Evolutionary conservation across 2,113 vertebrate species (phyloP).

Genomic region (Chionis minor): DNA sequence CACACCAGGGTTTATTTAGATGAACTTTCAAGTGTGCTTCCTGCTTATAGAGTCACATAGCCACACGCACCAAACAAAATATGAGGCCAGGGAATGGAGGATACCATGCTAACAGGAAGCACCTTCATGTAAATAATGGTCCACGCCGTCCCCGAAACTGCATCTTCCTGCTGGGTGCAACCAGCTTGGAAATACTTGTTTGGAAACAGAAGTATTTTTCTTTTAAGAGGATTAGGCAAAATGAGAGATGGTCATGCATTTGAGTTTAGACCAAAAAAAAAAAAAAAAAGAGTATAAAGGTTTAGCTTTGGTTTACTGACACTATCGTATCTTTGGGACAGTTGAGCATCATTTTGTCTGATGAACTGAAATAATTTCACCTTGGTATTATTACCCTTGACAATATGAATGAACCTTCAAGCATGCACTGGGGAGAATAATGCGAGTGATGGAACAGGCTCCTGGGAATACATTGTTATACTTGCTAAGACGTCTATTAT

Average conservation of each 20-base stretch:
- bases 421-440: not conserved
- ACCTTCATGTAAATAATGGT: slow-evolving; percentile 30
- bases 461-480: not conserved
- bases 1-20: slow-evolving; percentile 50
- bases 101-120: slow-evolving; percentile 48
- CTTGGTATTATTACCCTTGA: not conserved
- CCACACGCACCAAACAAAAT: slow-evolving; percentile 2
- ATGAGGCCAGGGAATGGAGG: not conserved
- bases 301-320: not conserved
- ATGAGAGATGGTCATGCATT: not conserved
- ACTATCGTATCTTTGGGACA: not conserved
- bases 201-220: not conserved
- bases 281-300: not conserved
- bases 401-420: not conserved
- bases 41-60: slow-evolving; percentile 50
- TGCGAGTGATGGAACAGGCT: not conserved
- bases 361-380: not conserved
- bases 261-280: not conserved
- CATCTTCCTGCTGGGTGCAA: not conserved
- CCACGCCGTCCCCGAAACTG: not conserved
- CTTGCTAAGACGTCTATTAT: not conserved
- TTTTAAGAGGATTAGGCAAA: not conserved
- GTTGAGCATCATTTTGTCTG: not conserved
- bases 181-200: not conserved
- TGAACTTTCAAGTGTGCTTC: slow-evolving; percentile 39